These are phyloP conservation scores for Aldrovandia affinis DNA, from an alignment of 2,797 vertebrate genomes.

Conservation along the genomic window DNA sequence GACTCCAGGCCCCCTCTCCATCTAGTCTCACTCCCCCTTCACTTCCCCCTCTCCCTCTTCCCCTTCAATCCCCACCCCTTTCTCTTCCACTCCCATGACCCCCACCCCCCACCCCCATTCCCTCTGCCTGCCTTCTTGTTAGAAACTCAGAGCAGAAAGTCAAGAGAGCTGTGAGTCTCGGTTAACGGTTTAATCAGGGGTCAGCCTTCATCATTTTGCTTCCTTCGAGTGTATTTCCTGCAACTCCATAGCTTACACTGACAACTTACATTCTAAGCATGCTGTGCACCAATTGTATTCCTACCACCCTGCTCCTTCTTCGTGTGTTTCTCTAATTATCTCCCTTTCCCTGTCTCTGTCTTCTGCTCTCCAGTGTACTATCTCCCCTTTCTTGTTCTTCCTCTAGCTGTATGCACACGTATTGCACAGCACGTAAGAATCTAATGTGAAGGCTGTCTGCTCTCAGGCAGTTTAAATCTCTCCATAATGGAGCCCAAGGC, in stretches of 20 bases:
- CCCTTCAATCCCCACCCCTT: constrained; percentile 36
- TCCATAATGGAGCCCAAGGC: constrained; percentile 67
- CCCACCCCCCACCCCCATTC: constrained; percentile 31
- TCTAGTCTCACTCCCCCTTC: constrained; percentile 6
- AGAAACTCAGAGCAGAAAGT: neutral
- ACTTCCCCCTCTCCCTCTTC: neutral
- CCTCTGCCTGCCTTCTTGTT: neutral
- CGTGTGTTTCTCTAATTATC: constrained; percentile 46
- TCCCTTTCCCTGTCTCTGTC: constrained; percentile 11
- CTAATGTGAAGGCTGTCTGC: constrained; percentile 59
- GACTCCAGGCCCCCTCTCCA: constrained; percentile 20
- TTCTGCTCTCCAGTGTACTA: constrained; percentile 29
- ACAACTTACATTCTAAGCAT: neutral
- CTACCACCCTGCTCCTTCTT: constrained; percentile 50
- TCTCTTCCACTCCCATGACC: constrained; percentile 25
- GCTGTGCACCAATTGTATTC: neutral
- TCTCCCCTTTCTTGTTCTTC: neutral
- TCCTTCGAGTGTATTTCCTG: constrained; percentile 1
- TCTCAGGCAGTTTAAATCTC: constrained; percentile 58
- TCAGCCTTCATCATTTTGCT: neutral
- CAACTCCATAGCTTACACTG: neutral
- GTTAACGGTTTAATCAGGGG: constrained; percentile 3
- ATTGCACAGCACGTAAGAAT: constrained; percentile 58
- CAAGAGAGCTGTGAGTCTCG: neutral
- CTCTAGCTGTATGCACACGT: constrained; percentile 50